Evolutionary conservation across 2,797 vertebrate species (phyloP).

Genomic region (Anniella stebbinsi): DNA sequence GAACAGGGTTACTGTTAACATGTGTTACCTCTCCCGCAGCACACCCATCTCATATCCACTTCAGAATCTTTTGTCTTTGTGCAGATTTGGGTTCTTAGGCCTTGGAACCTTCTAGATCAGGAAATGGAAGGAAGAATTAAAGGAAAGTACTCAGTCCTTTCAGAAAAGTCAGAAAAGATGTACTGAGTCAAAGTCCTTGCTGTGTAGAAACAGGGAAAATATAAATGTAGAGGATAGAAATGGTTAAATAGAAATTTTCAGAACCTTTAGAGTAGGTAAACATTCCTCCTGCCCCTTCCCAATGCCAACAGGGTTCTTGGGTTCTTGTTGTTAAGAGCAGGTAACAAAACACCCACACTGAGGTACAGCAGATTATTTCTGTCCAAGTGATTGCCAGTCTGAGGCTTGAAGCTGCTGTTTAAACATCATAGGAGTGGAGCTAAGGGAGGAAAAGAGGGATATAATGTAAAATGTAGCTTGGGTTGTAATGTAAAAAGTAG

Average conservation of each 20-base stretch:
- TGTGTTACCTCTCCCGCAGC: slow-evolving; percentile 43
- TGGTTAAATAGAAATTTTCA: neutral
- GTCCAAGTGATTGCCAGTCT: neutral
- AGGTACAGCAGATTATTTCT: neutral
- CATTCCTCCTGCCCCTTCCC: neutral
- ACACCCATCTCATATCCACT: slow-evolving; percentile 55
- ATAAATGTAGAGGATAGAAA: neutral
- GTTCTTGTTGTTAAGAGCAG: neutral
- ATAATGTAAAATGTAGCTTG: neutral
- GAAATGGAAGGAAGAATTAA: neutral
- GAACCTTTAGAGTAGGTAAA: neutral
- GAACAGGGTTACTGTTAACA: slow-evolving; percentile 1
- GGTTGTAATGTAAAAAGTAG: neutral
- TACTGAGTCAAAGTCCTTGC: neutral
- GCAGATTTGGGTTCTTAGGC: slow-evolving; percentile 20
- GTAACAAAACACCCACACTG: neutral
- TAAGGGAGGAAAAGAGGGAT: too few species aligned
- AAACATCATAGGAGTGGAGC: neutral
- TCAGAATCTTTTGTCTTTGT: slow-evolving; percentile 15
- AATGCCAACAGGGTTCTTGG: neutral
- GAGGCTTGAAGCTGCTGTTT: neutral
- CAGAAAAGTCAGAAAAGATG: neutral
- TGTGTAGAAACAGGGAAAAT: neutral
- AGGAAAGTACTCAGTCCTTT: neutral
- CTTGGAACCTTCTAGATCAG: neutral